phyloP scores from a whole-genome alignment of 1,140 invertebrate genomes.

The roundworm (Caenorhabditis elegans) region DNA sequence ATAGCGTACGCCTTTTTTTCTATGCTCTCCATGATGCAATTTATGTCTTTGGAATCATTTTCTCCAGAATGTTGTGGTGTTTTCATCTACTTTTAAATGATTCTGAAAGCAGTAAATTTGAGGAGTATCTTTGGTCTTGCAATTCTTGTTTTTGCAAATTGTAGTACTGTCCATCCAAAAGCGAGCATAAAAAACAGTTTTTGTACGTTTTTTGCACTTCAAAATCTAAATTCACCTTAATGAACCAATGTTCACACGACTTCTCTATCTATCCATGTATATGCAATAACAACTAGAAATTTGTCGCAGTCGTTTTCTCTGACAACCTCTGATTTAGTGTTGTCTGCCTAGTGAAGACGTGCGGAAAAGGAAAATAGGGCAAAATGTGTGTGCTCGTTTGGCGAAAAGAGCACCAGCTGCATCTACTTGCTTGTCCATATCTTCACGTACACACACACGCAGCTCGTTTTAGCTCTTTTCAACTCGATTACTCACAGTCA shows the following conservation, averaged over 20 bases:
- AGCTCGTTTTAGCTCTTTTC: no score
- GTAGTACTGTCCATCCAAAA: no score
- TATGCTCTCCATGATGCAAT: constrained; percentile 6
- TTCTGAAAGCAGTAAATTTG: no score
- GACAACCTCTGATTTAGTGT: constrained; percentile 1
- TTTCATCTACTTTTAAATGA: no score
- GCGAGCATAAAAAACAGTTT: no score
- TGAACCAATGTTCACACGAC: no score
- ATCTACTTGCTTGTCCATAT: background rate
- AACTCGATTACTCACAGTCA: constrained; percentile 18
- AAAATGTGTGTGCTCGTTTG: background rate
- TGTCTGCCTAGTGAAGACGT: constrained; percentile 3
- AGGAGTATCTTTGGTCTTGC: no score
- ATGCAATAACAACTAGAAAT: background rate
- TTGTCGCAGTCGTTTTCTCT: background rate
- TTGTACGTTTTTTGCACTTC: no score
- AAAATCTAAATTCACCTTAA: no score
- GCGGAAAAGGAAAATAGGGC: constrained; percentile 5
- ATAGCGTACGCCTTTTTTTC: background rate
- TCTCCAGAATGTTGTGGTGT: no score
- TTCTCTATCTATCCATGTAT: background rate
- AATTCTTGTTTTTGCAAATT: no score
- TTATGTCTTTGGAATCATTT: background rate
- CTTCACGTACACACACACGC: constrained; percentile 24
- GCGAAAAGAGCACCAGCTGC: constrained; percentile 9